phyloP scores from a whole-genome alignment of 1,140 invertebrate species.

The Dreissena polymorpha region DNA sequence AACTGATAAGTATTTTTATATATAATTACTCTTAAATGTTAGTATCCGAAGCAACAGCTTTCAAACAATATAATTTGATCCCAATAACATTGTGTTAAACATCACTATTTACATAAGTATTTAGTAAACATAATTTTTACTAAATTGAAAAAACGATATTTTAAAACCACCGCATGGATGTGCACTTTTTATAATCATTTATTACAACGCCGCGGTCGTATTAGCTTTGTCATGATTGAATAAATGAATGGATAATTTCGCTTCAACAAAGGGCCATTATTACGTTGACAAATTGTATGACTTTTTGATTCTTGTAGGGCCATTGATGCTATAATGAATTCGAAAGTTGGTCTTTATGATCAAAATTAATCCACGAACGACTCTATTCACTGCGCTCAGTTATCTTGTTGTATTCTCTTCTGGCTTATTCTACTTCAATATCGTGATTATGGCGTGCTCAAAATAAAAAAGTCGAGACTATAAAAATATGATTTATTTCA shows the following conservation, averaged over 20 bases:
- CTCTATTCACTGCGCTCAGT: conserved; percentile 24
- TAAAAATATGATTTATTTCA: conserved; percentile 49
- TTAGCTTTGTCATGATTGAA: no score
- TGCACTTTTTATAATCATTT: no score
- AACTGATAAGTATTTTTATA: no score
- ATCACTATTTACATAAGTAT: no score
- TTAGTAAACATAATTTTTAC: no score
- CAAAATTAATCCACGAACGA: conserved; percentile 21
- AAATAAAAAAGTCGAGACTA: conserved; percentile 53
- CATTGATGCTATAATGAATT: conserved; percentile 43
- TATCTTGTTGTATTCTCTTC: conserved; percentile 4
- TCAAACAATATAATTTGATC: no score
- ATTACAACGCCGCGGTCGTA: no score
- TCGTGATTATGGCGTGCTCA: conserved; percentile 27
- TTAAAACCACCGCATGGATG: no score
- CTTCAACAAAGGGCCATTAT: conserved; percentile 32
- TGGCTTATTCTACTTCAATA: background rate
- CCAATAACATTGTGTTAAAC: no score
- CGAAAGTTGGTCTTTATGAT: conserved; percentile 41
- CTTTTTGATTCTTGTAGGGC: conserved; percentile 51
- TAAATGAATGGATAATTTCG: background rate
- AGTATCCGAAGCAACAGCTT: no score
- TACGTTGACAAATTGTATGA: conserved; percentile 39
- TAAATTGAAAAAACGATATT: no score
- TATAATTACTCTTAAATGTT: no score